Evolutionary conservation across 1,140 invertebrate species (phyloP).

Genomic region (Caligus rogercresseyi): DNA sequence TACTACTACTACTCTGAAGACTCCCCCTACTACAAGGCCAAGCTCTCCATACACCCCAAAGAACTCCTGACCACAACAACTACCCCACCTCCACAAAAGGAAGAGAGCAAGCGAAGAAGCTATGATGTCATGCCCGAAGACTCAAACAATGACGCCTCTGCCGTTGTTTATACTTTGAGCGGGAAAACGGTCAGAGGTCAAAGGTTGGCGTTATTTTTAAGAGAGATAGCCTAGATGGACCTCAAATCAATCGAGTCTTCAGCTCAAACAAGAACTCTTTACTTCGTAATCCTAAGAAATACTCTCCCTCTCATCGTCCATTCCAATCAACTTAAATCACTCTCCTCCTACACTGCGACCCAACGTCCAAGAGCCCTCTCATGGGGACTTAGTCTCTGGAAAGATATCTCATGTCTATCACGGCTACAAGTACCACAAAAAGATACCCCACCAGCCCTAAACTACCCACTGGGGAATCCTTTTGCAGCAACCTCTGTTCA

Average conservation of each 20-base stretch:
- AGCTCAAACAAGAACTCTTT: neutral
- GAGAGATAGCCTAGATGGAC: neutral
- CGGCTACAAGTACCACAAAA: neutral
- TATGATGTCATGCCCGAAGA: neutral
- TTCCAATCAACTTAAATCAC: neutral
- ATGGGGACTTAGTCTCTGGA: neutral
- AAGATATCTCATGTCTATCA: constrained; percentile 1
- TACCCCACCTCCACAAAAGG: neutral
- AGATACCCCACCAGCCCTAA: constrained; percentile 2
- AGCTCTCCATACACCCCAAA: neutral
- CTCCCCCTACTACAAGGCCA: neutral
- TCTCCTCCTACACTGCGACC: neutral
- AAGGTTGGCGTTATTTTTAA: constrained; percentile 15
- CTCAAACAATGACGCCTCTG: neutral
- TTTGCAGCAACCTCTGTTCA: neutral
- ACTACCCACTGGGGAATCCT: constrained; percentile 7
- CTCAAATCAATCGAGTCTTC: constrained; percentile 3
- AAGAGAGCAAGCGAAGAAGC: neutral
- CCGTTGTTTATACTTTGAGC: constrained; percentile 8
- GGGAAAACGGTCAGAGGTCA: neutral
- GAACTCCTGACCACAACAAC: neutral
- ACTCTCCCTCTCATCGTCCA: neutral
- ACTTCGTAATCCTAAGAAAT: neutral
- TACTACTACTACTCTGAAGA: constrained; percentile 13
- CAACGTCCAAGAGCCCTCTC: constrained; percentile 1